Conservation (phyloP, 2,113 vertebrate species). For the Amblyornis subalaris region DNA sequence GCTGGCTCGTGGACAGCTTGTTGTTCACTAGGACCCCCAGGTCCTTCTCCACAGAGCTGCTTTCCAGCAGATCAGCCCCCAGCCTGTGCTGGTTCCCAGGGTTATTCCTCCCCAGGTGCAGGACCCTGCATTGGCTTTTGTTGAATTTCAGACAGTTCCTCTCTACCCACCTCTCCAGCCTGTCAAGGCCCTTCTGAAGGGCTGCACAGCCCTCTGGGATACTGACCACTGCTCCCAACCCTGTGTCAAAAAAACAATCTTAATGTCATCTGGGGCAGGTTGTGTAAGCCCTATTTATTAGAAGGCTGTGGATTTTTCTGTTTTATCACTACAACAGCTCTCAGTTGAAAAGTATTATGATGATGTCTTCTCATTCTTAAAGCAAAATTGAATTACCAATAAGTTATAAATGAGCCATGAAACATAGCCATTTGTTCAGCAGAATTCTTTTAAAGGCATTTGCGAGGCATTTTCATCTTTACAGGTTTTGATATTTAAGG, state of each 20-base stretch:
- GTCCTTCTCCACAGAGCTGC: not conserved
- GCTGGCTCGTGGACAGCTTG: not conserved
- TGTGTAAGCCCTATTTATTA: not conserved
- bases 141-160: not conserved
- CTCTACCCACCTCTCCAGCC: not conserved
- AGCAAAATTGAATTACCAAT: not conserved
- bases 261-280: not conserved
- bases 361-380: not conserved
- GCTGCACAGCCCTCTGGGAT: not conserved
- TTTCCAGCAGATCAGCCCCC: not conserved
- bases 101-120: not conserved
- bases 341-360: not conserved
- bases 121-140: not conserved
- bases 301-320: not conserved
- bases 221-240: fast-evolving
- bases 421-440: not conserved
- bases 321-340: not conserved
- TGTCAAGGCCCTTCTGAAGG: not conserved
- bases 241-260: not conserved
- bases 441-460: not conserved
- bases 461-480: not conserved
- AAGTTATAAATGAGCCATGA: not conserved
- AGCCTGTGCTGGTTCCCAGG: not conserved
- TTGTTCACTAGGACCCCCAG: not conserved
- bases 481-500: not conserved